Evolutionary conservation across 2,113 vertebrate genomes (phyloP).

Genomic region (Vidua chalybeata): DNA sequence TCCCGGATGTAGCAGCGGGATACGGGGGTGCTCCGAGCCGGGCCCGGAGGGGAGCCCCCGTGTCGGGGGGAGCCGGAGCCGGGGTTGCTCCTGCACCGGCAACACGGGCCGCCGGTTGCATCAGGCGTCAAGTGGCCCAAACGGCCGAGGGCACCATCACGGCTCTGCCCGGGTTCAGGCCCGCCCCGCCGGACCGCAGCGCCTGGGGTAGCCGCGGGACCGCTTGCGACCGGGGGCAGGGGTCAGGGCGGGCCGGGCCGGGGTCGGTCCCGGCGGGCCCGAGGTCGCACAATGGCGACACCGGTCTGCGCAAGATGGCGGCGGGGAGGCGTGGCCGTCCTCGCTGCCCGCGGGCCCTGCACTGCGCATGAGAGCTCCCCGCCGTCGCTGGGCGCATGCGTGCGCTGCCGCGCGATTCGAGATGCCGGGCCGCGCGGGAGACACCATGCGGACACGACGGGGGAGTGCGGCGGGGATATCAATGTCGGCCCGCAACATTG

Average conservation of each 20-base stretch:
- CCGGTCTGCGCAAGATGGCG: background rate
- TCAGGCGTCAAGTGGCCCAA: background rate
- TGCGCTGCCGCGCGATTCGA: fast-evolving
- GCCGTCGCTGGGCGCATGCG: background rate
- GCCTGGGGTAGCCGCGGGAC: too few relatives aligned
- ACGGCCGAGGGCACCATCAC: fast-evolving
- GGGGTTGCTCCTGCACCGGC: background rate
- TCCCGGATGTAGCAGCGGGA: fast-evolving
- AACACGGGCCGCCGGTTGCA: background rate
- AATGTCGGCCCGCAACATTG: fast-evolving
- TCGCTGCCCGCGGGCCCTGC: background rate
- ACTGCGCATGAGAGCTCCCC: fast-evolving
- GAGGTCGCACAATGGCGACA: background rate
- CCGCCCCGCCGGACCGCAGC: background rate
- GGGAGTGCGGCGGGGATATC: fast-evolving
- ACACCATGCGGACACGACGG: background rate
- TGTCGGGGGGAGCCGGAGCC: background rate
- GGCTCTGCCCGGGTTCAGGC: fast-evolving
- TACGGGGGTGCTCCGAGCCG: too few relatives aligned
- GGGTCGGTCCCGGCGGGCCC: background rate
- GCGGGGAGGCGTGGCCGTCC: background rate
- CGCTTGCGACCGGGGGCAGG: fast-evolving
- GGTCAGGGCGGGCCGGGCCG: too few relatives aligned
- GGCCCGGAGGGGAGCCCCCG: background rate
- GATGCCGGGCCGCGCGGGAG: background rate